These are phyloP conservation scores for Aselliscus stoliczkanus DNA, from an alignment of 2,797 vertebrate species.

Conservation along the genomic window DNA sequence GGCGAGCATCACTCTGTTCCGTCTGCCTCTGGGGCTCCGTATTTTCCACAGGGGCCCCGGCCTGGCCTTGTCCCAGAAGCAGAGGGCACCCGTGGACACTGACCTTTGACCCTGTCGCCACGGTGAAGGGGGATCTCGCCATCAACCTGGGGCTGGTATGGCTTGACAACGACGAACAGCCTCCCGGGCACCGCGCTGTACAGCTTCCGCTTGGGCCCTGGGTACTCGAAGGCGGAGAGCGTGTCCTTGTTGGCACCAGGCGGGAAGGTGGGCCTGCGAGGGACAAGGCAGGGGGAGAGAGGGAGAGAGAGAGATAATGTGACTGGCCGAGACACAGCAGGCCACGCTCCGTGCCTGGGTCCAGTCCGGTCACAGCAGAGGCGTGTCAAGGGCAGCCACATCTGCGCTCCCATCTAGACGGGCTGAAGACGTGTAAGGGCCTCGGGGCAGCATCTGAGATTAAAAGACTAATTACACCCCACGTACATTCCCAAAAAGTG, in stretches of 20 bases:
- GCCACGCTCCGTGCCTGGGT: fast-evolving
- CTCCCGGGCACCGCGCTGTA: slow-evolving; percentile 96
- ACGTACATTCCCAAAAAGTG: fast-evolving
- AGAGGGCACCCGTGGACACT: slow-evolving; percentile 33
- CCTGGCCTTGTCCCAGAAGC: neutral
- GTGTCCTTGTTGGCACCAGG: slow-evolving; percentile 84
- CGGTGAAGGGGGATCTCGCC: slow-evolving; percentile 95
- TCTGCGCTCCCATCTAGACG: fast-evolving
- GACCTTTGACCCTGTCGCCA: slow-evolving; percentile 95
- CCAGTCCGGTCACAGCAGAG: fast-evolving
- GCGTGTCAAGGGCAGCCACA: fast-evolving
- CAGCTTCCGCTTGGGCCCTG: slow-evolving; percentile 90
- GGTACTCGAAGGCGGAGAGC: slow-evolving; percentile 81
- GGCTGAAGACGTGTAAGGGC: fast-evolving
- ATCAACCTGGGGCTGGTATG: slow-evolving; percentile 92
- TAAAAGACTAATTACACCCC: fast-evolving
- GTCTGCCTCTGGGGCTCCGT: fast-evolving
- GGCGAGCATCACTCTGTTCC: neutral
- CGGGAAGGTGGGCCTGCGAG: slow-evolving; percentile 76
- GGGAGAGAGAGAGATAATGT: neutral
- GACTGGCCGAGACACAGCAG: fast-evolving
- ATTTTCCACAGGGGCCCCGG: fast-evolving
- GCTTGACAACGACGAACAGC: slow-evolving; percentile 91
- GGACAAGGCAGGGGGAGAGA: neutral
- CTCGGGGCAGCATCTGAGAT: fast-evolving